Base-by-base conservation (phyloP, 2,113 vertebrate species). In the Chlorodrepanis virens region DNA sequence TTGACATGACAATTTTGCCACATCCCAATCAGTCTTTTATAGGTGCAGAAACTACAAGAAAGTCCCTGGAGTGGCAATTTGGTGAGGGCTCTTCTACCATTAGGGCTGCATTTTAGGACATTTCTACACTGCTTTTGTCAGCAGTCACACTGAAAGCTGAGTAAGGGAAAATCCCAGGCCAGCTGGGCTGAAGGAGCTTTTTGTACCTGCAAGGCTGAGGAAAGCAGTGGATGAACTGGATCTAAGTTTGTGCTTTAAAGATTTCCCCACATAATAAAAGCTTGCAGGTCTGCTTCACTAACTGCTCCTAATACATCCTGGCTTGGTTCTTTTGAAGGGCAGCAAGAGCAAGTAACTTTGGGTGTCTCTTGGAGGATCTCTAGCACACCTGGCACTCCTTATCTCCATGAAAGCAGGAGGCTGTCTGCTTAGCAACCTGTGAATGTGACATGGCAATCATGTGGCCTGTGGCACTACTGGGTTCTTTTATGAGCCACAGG, bases 41-140 rank as follows among this genome's bases (percentile, higher is more conserved):
- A 64, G 65, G 75, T 49, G 52, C 52, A 83, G 79, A 94, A 96
- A 90, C 84, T 57, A 31, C 44, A 56, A 31, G 35, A 24, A 89
- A 59, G 45, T 69, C 68, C 14, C 72, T 83, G 79, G 59, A 87
- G 89, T 64, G 33, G 84, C 82, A 89, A 82, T 96, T 85, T 93
- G 80, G 65, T 92, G 96, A 96, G 56, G 94, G n/a, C 15, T 83
- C 24, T 68, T 84, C 45, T 80, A 22, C 68, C 24, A 29, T 54
- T 53, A 78, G 44, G 59, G 86, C 69, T 94, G 80, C 57, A 6
- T 56, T 44, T 19, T 4, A 85, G 83, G 74, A 64, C 81, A 87
- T 89, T 88, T 70, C 45, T 83, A n/a, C 61, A 0, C 87, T 60
- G 83, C 60, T 96, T 94, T 91, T 97, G 87, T 90, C 90, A 89